Evolutionary conservation across 2,113 vertebrate genomes (phyloP), one percentile per base, ranked within the genome.

Genomic region (Manacus vitellinus): DNA sequence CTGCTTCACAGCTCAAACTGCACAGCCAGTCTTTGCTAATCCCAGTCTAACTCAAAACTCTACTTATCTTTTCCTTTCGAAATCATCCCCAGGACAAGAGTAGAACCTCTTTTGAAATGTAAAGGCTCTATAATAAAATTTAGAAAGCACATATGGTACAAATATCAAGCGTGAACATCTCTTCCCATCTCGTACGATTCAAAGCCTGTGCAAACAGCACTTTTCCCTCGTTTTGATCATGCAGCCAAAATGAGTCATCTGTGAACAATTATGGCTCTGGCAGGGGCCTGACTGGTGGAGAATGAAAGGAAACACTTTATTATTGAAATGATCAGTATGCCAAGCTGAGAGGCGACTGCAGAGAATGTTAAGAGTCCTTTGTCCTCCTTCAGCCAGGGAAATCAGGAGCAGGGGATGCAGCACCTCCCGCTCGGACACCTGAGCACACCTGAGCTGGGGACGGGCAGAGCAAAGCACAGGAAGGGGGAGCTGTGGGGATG

Each of bases 231-330:
- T 94, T 97, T 96, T 96, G 96, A 97, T 97, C 95, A 94, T 68
- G 85, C 89, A 92, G 95, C 95, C 97, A 97, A 96, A 95, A 94
- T 96, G 95, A 97, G 81, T 97, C 97, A 98, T 97, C 97, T 98
- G 97, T 71, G 94, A 98, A 97, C 97, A 97, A 97, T 98, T 98
- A 97, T 31, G 73, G 88, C 91, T 88, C 97, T 97, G 97, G 97
- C 96, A 96, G 96, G 87, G 94, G 94, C 87, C 88, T 59, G 93
- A 47, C 95, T 95, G 91, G 54, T 95, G 74, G 89, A 92, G 94
- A 96, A 95, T 92, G 96, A 98, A 97, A 97, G 97, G 96, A 97
- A 97, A 96, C 96, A 75, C 95, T 97, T 97, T 96, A 97, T 97
- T 95, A 95, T 92, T 93, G 95, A 94, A 97, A 89, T 82, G 81